Evolutionary conservation across 2,888 invertebrate genomes (phyloP).

Genomic region (Frankliniella fusca): DNA sequence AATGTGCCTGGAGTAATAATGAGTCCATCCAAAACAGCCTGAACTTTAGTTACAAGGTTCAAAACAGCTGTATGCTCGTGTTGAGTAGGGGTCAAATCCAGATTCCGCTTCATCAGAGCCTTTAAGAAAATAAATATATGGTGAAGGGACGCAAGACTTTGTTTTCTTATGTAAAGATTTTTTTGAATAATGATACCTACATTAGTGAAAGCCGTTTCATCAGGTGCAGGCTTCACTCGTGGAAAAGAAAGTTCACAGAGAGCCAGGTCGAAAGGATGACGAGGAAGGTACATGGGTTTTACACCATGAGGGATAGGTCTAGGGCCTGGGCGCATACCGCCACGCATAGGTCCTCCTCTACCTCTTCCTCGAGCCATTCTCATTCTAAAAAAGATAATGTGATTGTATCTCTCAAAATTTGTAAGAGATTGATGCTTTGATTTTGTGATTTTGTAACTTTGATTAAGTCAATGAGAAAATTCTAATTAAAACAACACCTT

Average conservation of each 20-base stretch:
- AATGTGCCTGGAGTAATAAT: conserved; percentile 92
- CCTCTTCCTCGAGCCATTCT: conserved; percentile 62
- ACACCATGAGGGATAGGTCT: conserved; percentile 11
- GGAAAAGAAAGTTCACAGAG: conserved; percentile 87
- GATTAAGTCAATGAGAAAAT: background rate
- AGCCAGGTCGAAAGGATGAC: conserved; percentile 83
- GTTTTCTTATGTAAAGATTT: background rate
- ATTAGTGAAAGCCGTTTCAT: conserved; percentile 80
- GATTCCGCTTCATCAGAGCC: conserved; percentile 86
- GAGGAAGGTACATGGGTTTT: conserved; percentile 46
- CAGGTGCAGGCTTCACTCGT: conserved; percentile 71
- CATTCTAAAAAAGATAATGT: conserved; percentile 30
- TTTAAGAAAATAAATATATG: conserved; percentile 46
- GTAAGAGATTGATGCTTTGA: background rate
- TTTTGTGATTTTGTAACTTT: background rate
- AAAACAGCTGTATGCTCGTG: conserved; percentile 88
- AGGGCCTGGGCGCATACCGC: conserved; percentile 61
- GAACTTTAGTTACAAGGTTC: conserved; percentile 92
- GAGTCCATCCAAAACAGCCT: conserved; percentile 86
- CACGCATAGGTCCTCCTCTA: conserved; percentile 57
- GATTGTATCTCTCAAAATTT: background rate
- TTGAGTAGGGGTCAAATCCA: conserved; percentile 85
- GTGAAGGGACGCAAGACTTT: conserved; percentile 4
- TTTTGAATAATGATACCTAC: conserved; percentile 47
- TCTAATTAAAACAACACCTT: background rate